Base-by-base conservation (phyloP, 2,113 vertebrate species). In the Mustelus asterias region DNA sequence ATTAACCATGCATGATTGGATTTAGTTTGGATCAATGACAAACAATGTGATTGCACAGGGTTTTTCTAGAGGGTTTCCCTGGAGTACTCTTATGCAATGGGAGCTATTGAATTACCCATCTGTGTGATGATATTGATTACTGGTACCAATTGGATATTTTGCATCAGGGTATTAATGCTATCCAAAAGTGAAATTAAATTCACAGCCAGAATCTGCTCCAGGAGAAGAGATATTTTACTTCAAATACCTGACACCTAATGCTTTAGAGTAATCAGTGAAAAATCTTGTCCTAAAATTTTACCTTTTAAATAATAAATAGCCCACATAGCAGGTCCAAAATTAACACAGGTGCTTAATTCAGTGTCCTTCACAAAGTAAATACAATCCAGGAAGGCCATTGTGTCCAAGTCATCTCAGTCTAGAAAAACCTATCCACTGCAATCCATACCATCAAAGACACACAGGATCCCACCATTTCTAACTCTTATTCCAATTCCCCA, bases 11-110 rank as follows among this genome's bases (percentile, higher is more conserved):
- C 60, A 93, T 37, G 33, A 93, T 65, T 93, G 89, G 89, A 93
- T 65, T 37, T 33, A 93, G 58, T 92, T 93, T 90, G 54, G 88
- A 90, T 90, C 88, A 90, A 60, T 90, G 60, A 65, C 60, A 86
- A 86, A 86, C 83, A 67, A 67, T 37, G 60, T 65, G 60, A 93
- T 93, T 60, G 33, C 89, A 65, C 20, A 63, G 58, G 58, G 58
- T 41, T 33, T 65, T 92, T 93, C 37, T 20, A 93, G 29, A 92
- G 54, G 60, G 89, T 93, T 65, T 93, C 89, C 89, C 89, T 93
- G 33, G 60, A 65, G 60, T 67, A 37, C 60, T 37, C 37, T 41
- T 33, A 65, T 37, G 60, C 60, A 93, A 65, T 93, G n/a, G 89
- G 60, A 93, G 24, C 14, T 67, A 93, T 93, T 93, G 89, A 93